Percentiles rank a stretch among this genome's conserved stretches.
phyloP scores from a whole-genome alignment of 2,888 invertebrate species.

The Tetragonula carbonaria region DNA sequence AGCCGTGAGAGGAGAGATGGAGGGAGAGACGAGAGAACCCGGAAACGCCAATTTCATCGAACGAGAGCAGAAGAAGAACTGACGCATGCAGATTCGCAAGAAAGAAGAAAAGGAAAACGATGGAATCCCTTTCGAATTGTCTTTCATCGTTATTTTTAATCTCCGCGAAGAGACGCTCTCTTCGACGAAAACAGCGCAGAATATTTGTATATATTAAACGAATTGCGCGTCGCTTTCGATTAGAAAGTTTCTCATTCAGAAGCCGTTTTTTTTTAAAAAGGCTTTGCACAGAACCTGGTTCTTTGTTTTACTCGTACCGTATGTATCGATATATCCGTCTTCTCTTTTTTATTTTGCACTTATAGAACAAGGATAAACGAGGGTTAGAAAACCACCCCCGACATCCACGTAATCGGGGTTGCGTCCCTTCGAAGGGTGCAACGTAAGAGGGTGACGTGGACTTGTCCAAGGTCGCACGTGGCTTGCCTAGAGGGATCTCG shows the following conservation, averaged over 20 bases:
- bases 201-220: neutral
- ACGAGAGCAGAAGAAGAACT: slow-evolving; percentile 63
- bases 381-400: slow-evolving; percentile 67
- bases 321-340: slow-evolving; percentile 15
- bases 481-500: slow-evolving; percentile 66
- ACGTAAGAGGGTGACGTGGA: slow-evolving; percentile 70
- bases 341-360: slow-evolving; percentile 55
- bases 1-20: slow-evolving; percentile 13
- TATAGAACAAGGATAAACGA: slow-evolving; percentile 62
- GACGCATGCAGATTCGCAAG: slow-evolving; percentile 67
- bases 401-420: slow-evolving; percentile 71
- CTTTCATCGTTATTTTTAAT: neutral
- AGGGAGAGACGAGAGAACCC: slow-evolving; percentile 57
- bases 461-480: slow-evolving; percentile 79
- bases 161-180: neutral
- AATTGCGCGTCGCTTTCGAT: neutral
- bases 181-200: neutral
- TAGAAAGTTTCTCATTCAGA: neutral
- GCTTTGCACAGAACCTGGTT: slow-evolving; percentile 42
- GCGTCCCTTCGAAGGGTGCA: slow-evolving; percentile 70
- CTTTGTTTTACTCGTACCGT: slow-evolving; percentile 39
- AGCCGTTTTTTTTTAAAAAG: slow-evolving; percentile 31
- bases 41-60: slow-evolving; percentile 75
- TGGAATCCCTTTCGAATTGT: slow-evolving; percentile 23
- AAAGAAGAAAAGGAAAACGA: slow-evolving; percentile 65